These are phyloP conservation scores for Volucella zonaria DNA, from an alignment of 2,888 invertebrate species.

Conservation along the genomic window DNA sequence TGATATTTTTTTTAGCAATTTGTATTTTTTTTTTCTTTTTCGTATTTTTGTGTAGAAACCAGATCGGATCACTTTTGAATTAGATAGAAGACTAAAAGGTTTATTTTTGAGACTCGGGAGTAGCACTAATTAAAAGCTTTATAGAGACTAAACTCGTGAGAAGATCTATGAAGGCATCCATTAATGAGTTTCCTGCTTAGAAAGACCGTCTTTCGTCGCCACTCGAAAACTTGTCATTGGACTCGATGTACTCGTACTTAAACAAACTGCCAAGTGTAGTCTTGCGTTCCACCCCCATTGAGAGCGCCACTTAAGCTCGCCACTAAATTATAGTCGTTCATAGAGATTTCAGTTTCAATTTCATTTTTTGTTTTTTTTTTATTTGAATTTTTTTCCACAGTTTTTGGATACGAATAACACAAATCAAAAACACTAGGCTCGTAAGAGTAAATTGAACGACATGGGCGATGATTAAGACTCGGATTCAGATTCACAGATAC, in stretches of 20 bases:
- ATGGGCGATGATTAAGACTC: conserved; percentile 5
- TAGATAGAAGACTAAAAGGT: conserved; percentile 4
- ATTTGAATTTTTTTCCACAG: no score
- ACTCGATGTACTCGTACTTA: not conserved
- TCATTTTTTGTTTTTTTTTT: conserved; percentile 3
- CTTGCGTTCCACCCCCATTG: conserved; percentile 43
- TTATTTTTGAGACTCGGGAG: not conserved
- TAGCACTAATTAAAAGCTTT: conserved; percentile 54
- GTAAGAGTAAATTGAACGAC: conserved; percentile 12
- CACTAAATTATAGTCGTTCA: conserved; percentile 47
- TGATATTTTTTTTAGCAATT: not conserved
- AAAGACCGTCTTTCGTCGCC: conserved; percentile 36
- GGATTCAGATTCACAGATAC: conserved; percentile 10
- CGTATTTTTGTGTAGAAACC: no score
- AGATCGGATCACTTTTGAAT: conserved; percentile 18
- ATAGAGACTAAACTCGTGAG: not conserved
- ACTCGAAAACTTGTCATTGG: not conserved
- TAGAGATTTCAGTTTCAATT: conserved; percentile 8
- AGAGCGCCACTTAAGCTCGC: conserved; percentile 67
- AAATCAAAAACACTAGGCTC: conserved; percentile 25
- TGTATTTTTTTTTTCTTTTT: not conserved
- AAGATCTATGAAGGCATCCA: conserved; percentile 11
- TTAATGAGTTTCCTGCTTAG: conserved; percentile 72
- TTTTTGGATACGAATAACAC: conserved; percentile 8
- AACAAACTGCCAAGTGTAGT: conserved; percentile 37